A percentile compares a stretch with the other conserved stretches of the same genome.
These are phyloP conservation scores for Lordiphosa mommai DNA, from an alignment of 1,140 invertebrate genomes.

Conservation along the genomic window DNA sequence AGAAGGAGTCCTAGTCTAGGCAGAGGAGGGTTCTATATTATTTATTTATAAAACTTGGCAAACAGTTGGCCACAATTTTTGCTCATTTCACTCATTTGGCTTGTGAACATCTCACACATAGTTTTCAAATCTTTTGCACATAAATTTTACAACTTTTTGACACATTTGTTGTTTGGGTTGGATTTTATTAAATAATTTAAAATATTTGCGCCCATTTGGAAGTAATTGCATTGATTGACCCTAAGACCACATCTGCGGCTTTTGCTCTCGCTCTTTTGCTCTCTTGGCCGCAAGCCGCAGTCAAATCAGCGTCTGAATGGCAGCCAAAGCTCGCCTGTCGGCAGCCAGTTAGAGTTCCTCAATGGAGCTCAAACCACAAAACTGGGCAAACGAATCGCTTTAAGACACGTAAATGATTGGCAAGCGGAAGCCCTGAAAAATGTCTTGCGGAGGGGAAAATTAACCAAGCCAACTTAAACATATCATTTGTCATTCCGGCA, in stretches of 20 bases:
- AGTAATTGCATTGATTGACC: conserved; percentile 70
- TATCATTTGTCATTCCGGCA: conserved; percentile 29
- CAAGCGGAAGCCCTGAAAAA: conserved; percentile 13
- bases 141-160: conserved; percentile 57
- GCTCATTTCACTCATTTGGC: conserved; percentile 62
- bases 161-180: conserved; percentile 37
- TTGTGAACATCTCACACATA: conserved; percentile 68
- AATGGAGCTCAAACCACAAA: conserved; percentile 43
- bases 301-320: conserved; percentile 57
- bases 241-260: conserved; percentile 54
- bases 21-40: conserved; percentile 20
- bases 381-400: conserved; percentile 20
- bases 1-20: conserved; percentile 21
- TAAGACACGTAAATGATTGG: conserved; percentile 44
- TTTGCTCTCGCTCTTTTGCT: conserved; percentile 1
- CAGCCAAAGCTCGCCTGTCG: conserved; percentile 8
- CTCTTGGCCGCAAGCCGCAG: conserved; percentile 40
- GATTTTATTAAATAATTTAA: conserved; percentile 59
- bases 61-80: conserved; percentile 39
- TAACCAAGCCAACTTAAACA: conserved; percentile 13
- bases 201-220: conserved; percentile 27
- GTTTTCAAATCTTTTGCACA: conserved; percentile 47
- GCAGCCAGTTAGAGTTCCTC: conserved; percentile 12
- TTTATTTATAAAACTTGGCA: conserved; percentile 69
- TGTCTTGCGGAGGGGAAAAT: neutral